phyloP scores from a whole-genome alignment of 2,888 invertebrate species.

The Chymomyza procnemis region DNA sequence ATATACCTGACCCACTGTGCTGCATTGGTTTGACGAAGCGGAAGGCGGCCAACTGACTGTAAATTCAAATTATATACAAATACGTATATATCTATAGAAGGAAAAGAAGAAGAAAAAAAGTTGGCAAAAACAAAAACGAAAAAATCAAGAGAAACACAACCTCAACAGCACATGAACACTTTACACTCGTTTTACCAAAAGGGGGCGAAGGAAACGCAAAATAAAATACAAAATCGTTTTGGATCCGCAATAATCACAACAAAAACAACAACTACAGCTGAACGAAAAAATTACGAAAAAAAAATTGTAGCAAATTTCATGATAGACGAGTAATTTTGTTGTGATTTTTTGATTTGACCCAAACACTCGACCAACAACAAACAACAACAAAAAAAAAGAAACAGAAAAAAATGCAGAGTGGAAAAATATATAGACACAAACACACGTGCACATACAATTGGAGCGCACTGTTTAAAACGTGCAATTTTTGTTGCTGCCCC shows the following conservation, averaged over 20 bases:
- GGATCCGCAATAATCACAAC: conserved; percentile 46
- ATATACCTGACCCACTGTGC: conserved; percentile 31
- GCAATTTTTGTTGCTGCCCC: conserved; percentile 51
- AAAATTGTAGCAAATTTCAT: conserved; percentile 66
- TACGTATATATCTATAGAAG: conserved; percentile 23
- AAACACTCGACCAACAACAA: conserved; percentile 53
- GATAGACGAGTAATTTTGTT: conserved; percentile 72
- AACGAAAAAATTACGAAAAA: conserved; percentile 29
- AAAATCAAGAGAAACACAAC: too few relatives aligned
- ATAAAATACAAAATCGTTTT: conserved; percentile 61
- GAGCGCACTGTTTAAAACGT: conserved; percentile 55
- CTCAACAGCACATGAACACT: conserved; percentile 63
- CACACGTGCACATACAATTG: conserved; percentile 18
- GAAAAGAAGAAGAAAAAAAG: conserved; percentile 22
- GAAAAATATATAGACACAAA: conserved; percentile 11
- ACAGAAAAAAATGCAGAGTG: conserved; percentile 17
- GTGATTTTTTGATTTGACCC: conserved; percentile 71
- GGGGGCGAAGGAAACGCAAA: conserved; percentile 30
- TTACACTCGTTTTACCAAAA: conserved; percentile 40
- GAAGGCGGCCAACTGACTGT: conserved; percentile 64
- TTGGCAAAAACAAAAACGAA: conserved; percentile 30
- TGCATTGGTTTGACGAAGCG: conserved; percentile 47
- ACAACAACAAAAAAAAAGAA: conserved; percentile 7
- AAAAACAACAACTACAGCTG: conserved; percentile 10
- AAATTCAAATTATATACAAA: conserved; percentile 65